Conservation (phyloP, 2,888 invertebrate genomes). For the Andrena camellia region DNA sequence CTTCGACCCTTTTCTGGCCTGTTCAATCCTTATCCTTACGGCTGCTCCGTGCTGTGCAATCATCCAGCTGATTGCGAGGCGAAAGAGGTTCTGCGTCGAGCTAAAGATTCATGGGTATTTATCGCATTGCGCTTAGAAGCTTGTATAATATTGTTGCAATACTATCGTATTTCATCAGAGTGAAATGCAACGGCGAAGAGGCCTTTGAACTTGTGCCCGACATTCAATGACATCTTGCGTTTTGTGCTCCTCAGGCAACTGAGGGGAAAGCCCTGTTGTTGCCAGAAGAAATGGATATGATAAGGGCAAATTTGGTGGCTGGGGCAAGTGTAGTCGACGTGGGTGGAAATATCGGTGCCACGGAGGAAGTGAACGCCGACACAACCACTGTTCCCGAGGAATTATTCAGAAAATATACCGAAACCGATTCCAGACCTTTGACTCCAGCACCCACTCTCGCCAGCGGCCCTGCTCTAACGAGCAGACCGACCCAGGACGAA, state of each 20-base stretch:
- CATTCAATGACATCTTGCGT: not conserved
- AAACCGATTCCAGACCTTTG: slow-evolving; percentile 93
- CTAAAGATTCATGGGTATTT: slow-evolving; percentile 90
- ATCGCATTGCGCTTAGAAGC: not conserved
- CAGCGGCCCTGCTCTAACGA: slow-evolving; percentile 85
- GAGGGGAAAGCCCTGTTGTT: slow-evolving; percentile 81
- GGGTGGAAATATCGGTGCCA: slow-evolving; percentile 12
- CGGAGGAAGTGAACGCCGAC: slow-evolving; percentile 49
- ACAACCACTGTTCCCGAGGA: slow-evolving; percentile 78
- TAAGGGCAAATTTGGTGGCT: slow-evolving; percentile 76
- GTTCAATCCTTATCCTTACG: slow-evolving; percentile 92
- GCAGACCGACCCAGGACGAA: slow-evolving; percentile 72
- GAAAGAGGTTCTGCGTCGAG: slow-evolving; percentile 90
- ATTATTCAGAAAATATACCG: slow-evolving; percentile 89
- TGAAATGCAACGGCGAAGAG: not conserved
- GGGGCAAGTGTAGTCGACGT: slow-evolving; percentile 50
- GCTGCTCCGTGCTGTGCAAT: slow-evolving; percentile 94
- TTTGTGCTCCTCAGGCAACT: slow-evolving; percentile 73
- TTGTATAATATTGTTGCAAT: no score
- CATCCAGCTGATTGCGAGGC: slow-evolving; percentile 92
- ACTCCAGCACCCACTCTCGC: slow-evolving; percentile 93
- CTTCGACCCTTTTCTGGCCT: slow-evolving; percentile 92
- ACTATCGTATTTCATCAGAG: no score
- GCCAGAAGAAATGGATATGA: slow-evolving; percentile 82
- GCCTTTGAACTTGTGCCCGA: not conserved